A percentile compares a stretch with the other conserved stretches of the same genome.
These are phyloP conservation scores for Tromatobia lineatoria DNA, from an alignment of 2,888 invertebrate species.

Conservation along the genomic window DNA sequence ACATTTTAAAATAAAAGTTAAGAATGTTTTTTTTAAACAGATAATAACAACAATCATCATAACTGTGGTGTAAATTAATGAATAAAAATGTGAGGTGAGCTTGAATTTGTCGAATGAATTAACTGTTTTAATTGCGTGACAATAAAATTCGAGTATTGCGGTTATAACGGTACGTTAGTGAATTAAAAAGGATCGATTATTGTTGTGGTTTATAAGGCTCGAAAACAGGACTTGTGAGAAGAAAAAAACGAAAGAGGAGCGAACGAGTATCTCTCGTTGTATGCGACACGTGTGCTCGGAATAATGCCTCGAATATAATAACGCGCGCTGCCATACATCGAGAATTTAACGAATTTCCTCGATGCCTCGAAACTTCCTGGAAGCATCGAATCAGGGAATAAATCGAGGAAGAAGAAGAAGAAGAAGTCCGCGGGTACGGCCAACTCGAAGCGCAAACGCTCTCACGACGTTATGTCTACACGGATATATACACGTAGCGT, in stretches of 20 bases:
- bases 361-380: constrained; percentile 49
- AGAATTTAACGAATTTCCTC: constrained; percentile 44
- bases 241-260: not conserved
- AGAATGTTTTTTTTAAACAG: no score
- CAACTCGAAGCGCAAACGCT: constrained; percentile 19
- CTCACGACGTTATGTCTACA: constrained; percentile 54
- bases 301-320: constrained; percentile 24
- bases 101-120: not conserved
- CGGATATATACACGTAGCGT: constrained; percentile 23
- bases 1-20: not conserved
- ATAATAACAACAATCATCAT: no score
- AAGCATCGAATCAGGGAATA: constrained; percentile 62
- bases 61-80: no score
- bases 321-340: not conserved
- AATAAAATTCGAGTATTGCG: not conserved
- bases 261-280: not conserved
- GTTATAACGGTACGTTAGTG: not conserved
- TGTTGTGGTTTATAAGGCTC: not conserved
- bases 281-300: constrained; percentile 1
- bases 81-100: no score
- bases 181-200: not conserved
- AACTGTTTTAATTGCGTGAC: not conserved
- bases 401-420: constrained; percentile 61
- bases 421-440: constrained; percentile 4
- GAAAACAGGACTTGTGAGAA: not conserved